phyloP scores from a whole-genome alignment of 2,113 vertebrate genomes.

The Dipodomys ordii region DNA sequence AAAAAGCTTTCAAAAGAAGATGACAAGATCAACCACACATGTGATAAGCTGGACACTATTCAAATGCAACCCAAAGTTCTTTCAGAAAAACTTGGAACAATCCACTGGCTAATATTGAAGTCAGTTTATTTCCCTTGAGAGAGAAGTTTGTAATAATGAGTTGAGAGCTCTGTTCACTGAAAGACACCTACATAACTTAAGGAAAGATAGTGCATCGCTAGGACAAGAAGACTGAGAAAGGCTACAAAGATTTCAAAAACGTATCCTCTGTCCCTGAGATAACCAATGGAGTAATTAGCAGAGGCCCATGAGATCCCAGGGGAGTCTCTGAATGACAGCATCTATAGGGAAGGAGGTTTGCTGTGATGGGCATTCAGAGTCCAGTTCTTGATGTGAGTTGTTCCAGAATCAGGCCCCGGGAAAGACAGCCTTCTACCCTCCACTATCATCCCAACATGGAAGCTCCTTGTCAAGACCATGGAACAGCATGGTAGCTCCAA shows the following conservation, averaged over 20 bases:
- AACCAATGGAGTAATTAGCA: background rate
- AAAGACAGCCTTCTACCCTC: background rate
- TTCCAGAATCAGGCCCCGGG: background rate
- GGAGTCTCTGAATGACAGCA: background rate
- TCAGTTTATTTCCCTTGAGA: slow-evolving; percentile 43
- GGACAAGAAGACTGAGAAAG: background rate
- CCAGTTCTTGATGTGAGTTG: background rate
- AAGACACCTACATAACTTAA: background rate
- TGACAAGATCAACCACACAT: background rate
- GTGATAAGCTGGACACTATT: background rate
- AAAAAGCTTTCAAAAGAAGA: slow-evolving; percentile 2
- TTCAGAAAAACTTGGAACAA: background rate
- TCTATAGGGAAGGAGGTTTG: background rate
- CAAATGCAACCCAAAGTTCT: background rate
- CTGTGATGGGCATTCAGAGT: background rate
- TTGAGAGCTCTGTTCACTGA: background rate
- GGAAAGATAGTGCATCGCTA: background rate
- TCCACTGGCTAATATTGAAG: background rate
- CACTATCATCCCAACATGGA: background rate
- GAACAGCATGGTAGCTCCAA: too few relatives aligned
- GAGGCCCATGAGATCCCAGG: background rate
- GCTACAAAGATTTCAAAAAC: background rate
- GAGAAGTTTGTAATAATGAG: background rate
- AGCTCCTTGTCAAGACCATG: background rate
- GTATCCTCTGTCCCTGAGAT: background rate